Base-by-base conservation (phyloP, 2,113 vertebrate genomes). In the Rhea pennata region DNA sequence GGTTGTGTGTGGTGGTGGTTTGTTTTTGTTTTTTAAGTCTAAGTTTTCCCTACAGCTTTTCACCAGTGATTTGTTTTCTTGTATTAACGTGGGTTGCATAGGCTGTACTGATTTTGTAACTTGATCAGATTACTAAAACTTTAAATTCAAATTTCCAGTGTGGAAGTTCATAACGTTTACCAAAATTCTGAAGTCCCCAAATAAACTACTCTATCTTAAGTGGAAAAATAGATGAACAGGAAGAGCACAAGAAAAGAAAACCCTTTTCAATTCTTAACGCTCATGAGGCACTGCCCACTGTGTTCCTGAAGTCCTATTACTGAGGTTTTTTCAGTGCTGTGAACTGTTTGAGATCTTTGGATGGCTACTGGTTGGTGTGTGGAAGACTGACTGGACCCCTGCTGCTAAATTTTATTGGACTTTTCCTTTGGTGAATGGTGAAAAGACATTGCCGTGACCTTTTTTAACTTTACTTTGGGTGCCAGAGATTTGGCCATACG, bases 11-110 rank as follows among this genome's bases (percentile, higher is more conserved):
- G 56, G 44, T 31, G 40, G 26, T 29, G 17, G 33, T 9, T 62
- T 10, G 14, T 5, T 31, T 6, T 5, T 39, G 27, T 7, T 73
- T 53, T 21, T 29, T 8, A 42, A 14, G 1, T 77, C 21, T 20
- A 70, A 31, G 16, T 54, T 39, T 73, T 27, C n/a, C 39, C 24
- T 73, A 51, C 27, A 9, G 50, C 12, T 73, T 73, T 39, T 40
- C 26, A 54, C 24, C 51, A 73, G 44, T 13, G 33, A 16, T 33
- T 69, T 80, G 15, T 27, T 27, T 27, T 27, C 44, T 33, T 10
- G 15, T 69, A 1, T 4, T 29, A 1, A 12, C 26, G 24, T 51
- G 14, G 5, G 2, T 24, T 71, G 2, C 66, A 24, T 22, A 15
- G 15, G 10, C 7, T 78, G 3, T 6, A 1, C 14, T 27, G 8